A percentile compares a stretch with the other conserved stretches of the same genome.
Conservation (phyloP, 2,113 vertebrate genomes). For the Butorides virescens region DNA sequence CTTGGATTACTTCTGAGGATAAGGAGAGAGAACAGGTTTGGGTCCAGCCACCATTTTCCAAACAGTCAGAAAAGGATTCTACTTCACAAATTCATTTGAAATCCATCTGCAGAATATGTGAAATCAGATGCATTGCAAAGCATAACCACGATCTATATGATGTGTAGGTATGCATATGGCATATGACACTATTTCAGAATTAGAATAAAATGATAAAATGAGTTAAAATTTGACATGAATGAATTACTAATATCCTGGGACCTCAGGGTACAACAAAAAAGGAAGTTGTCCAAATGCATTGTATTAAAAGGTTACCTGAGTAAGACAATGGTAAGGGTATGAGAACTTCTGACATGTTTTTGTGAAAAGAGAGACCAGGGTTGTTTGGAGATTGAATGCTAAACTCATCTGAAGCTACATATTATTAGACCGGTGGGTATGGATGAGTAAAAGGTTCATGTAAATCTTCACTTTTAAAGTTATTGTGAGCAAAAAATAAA, state of each 20-base stretch:
- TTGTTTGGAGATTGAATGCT: not conserved
- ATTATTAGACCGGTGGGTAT: not conserved
- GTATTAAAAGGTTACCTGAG: not conserved
- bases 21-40: not conserved
- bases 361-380: not conserved
- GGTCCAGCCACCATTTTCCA: not conserved
- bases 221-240: not conserved
- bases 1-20: not conserved
- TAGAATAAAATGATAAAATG: not conserved
- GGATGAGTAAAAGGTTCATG: not conserved
- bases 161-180: fast-evolving
- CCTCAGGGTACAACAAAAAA: not conserved
- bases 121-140: not conserved
- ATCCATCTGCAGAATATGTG: not conserved
- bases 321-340: not conserved
- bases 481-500: not conserved
- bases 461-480: not conserved
- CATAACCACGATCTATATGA: not conserved
- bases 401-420: not conserved
- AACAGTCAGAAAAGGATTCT: not conserved
- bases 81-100: not conserved
- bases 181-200: not conserved
- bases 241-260: not conserved
- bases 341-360: not conserved
- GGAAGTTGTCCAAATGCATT: not conserved